Conservation (phyloP, 1,140 invertebrate species). For the Drosophila tristis region DNA sequence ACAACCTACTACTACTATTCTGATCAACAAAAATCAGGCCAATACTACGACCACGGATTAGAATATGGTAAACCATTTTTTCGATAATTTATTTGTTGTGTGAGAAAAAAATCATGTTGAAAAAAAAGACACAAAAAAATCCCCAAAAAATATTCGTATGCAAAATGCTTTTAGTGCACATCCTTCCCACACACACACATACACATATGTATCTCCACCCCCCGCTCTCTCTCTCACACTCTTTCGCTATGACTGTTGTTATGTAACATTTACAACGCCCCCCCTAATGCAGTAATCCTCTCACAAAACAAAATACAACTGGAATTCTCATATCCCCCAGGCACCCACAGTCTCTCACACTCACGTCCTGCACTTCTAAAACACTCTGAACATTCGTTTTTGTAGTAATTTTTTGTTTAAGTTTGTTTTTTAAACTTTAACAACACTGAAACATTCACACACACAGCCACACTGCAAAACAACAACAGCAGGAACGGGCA, state of each 20-base stretch:
- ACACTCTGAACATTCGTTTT: constrained; percentile 9
- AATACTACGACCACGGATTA: constrained; percentile 93
- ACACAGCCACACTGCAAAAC: constrained; percentile 15
- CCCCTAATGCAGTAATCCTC: neutral
- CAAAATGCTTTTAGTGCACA: constrained; percentile 64
- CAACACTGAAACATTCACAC: constrained; percentile 44
- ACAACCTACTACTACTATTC: constrained; percentile 50
- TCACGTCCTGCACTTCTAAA: neutral
- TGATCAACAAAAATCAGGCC: constrained; percentile 86
- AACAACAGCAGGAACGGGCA: constrained; percentile 14
- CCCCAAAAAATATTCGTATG: constrained; percentile 15
- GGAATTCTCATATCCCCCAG: constrained; percentile 35
- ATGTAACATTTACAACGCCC: constrained; percentile 30
- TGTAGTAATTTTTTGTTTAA: constrained; percentile 24
- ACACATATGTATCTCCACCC: neutral
- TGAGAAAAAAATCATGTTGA: constrained; percentile 39
- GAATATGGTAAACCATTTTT: constrained; percentile 92
- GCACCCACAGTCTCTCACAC: constrained; percentile 49
- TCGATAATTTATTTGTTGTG: constrained; percentile 78
- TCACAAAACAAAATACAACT: constrained; percentile 22
- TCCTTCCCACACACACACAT: neutral
- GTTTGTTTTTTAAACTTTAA: constrained; percentile 55
- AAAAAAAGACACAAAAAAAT: constrained; percentile 23
- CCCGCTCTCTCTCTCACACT: constrained; percentile 6
- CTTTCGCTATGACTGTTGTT: constrained; percentile 38